Conservation (phyloP, 2,113 vertebrate genomes). For the Hemibagrus wyckioides region DNA sequence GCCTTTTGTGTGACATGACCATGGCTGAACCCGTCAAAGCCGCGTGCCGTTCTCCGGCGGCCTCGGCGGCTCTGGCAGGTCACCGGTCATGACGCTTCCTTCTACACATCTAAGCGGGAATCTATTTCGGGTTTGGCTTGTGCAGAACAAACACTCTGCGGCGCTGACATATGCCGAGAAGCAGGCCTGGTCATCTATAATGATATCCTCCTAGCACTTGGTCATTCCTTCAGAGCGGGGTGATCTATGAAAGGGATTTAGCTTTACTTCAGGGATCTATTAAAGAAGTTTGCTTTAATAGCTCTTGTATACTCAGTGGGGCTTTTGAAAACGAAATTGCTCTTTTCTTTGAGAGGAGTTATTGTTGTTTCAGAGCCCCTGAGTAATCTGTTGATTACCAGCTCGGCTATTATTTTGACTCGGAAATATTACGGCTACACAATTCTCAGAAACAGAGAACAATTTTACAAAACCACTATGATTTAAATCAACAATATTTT, state of each 20-base stretch:
- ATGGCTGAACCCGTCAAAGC: slow-evolving; percentile 40
- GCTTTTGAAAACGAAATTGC: slow-evolving; percentile 21
- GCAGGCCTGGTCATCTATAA: slow-evolving; percentile 15
- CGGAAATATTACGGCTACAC: neutral
- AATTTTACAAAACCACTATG: neutral
- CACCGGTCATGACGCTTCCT: neutral
- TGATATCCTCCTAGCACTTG: slow-evolving; percentile 8
- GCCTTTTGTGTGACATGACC: slow-evolving; percentile 44
- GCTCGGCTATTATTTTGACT: neutral
- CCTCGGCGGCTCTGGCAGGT: neutral
- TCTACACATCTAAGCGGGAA: slow-evolving; percentile 8
- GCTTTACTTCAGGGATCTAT: slow-evolving; percentile 20
- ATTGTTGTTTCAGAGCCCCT: neutral
- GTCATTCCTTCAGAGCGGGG: neutral
- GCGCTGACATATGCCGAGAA: neutral
- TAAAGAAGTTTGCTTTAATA: slow-evolving; percentile 30
- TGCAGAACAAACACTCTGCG: neutral
- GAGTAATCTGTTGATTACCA: slow-evolving; percentile 27
- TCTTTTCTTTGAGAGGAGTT: neutral
- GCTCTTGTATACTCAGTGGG: neutral
- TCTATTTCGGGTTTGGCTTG: slow-evolving; percentile 8
- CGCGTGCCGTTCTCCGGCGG: neutral
- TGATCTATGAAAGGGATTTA: slow-evolving; percentile 17
- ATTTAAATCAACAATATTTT: neutral
- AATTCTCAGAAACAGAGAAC: neutral